Evolutionary conservation across 2,113 vertebrate species (phyloP).

Genomic region (Xiphophorus maculatus): DNA sequence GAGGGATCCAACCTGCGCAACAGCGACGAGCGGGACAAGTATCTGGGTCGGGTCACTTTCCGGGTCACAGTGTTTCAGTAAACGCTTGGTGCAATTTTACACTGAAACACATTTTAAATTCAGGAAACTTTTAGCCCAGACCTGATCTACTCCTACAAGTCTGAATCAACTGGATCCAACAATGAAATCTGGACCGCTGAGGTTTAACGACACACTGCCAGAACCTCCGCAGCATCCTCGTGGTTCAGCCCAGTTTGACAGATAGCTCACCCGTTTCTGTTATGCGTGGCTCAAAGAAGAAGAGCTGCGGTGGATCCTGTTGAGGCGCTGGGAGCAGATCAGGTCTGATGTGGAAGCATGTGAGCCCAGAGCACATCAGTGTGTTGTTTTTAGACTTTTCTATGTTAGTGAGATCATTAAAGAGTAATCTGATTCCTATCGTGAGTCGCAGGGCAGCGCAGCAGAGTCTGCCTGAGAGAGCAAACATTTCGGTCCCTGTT

Average conservation of each 20-base stretch:
- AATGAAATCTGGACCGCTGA: conserved; percentile 9
- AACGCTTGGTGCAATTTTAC: conserved; percentile 22
- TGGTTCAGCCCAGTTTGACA: conserved; percentile 2
- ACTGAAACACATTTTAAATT: not conserved
- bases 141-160: conserved; percentile 30
- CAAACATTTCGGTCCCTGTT: not conserved
- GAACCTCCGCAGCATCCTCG: not conserved
- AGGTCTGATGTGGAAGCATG: conserved; percentile 43
- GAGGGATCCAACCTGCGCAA: conserved; percentile 86
- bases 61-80: conserved; percentile 85
- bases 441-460: conserved; percentile 6
- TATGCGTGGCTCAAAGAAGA: not conserved
- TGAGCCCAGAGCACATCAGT: conserved; percentile 12
- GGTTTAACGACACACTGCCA: not conserved
- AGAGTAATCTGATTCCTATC: conserved; percentile 2
- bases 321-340: conserved; percentile 24
- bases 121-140: conserved; percentile 15
- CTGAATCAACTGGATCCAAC: conserved; percentile 7
- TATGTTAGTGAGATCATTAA: conserved; percentile 26
- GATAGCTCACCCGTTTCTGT: not conserved
- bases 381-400: conserved; percentile 20
- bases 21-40: conserved; percentile 90
- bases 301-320: not conserved
- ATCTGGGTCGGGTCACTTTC: conserved; percentile 90
- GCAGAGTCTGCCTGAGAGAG: not conserved